A percentile compares a stretch with the other conserved stretches of the same genome.
Conservation (phyloP, 2,113 vertebrate species). For the Recurvirostra avosetta region DNA sequence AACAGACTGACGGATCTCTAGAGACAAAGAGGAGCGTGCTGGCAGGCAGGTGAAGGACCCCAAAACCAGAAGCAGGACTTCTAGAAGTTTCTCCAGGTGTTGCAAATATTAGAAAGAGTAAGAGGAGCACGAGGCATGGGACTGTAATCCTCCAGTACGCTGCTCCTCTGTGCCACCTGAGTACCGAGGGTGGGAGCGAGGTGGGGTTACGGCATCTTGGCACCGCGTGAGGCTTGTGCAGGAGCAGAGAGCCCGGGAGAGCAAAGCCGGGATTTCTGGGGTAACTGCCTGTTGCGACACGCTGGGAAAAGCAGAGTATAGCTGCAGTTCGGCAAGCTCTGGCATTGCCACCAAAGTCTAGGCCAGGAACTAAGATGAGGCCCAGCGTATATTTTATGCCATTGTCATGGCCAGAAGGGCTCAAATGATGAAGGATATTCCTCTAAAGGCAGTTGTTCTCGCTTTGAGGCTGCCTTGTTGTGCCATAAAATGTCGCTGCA, state of each 20-base stretch:
- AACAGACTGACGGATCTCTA: neutral
- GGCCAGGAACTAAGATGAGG: neutral
- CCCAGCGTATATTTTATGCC: neutral
- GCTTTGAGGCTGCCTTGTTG: neutral
- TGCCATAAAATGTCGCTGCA: neutral
- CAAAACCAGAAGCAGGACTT: neutral
- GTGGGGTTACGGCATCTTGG: neutral
- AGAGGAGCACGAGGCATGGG: fast-evolving
- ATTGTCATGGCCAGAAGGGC: neutral
- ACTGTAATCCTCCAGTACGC: fast-evolving
- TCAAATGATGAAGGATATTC: neutral
- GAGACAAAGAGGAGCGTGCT: neutral
- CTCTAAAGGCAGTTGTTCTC: neutral
- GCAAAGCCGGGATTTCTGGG: neutral
- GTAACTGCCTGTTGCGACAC: fast-evolving
- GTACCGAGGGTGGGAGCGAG: fast-evolving
- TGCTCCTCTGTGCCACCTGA: neutral
- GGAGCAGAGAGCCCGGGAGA: neutral
- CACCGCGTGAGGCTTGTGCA: neutral
- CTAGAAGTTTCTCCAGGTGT: neutral
- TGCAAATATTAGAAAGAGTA: neutral
- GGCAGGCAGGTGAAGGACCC: neutral
- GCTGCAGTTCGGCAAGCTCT: neutral
- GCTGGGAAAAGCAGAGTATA: neutral
- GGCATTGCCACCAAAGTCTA: neutral